Evolutionary conservation across 2,888 invertebrate species (phyloP), one percentile per base, ranked within the genome.

Genomic region (Orthosia gothica): DNA sequence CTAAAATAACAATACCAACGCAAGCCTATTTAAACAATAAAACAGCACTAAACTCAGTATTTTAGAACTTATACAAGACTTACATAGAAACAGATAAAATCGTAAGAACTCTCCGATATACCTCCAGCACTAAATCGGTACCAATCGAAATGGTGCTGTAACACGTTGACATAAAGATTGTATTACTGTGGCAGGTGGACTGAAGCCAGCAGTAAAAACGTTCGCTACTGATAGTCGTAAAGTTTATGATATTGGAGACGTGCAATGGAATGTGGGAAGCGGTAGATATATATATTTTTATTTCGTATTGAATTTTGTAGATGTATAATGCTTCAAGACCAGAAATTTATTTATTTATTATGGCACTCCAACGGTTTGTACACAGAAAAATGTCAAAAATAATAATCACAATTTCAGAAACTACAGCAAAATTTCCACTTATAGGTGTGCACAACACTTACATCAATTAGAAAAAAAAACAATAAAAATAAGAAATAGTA

Each of bases 221-320:
- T 72, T 82, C 85, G 74, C 80, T 87, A 83, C 79, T 77, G 81
- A 79, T 58, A 52, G 74, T 89, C 90, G 86, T 93, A 91, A 92
- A 92, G 65, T 90, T 91, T 90, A 91, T 87, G 75, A 83, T 84
- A 80, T 78, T 77, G 55, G 67, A 70, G 70, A 81, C 76, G 70
- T 72, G 69, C 11, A 59, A 67, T 55, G 62, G 69, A 54, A 67
- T 58, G 32, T 62, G 64, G 70, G 45, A 70, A 65, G 47, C 20
- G 23, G n/a, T 20, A 40, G 23, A 49, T 32, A n/a, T 45, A 76
- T 58, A 67, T 9, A 70, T 45, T 55, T 81, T 78, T 74, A 70
- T 55, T 69, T 82, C n/a, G 50, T 59, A 61, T 70, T 62, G 54
- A 65, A 49, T 74, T 64, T 64, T 40, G n/a, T 52, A n/a, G 58